Base-by-base conservation (phyloP, 2,797 vertebrate species). In the Betta splendens region DNA sequence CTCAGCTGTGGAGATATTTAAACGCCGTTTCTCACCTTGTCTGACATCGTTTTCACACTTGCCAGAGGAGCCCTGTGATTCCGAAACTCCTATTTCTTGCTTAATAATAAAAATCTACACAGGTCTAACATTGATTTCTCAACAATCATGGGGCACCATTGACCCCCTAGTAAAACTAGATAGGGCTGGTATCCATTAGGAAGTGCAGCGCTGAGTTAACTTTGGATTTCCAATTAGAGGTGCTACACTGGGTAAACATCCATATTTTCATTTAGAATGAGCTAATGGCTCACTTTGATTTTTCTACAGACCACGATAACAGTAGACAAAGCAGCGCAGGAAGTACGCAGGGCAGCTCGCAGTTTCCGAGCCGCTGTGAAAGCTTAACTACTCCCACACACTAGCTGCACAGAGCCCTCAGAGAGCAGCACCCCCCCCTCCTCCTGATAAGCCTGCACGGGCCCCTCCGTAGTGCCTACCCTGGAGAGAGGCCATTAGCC, bases 401-500 rank as follows among this genome's bases (percentile, higher is more conserved):
- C 47, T 17, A 48, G 50, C 75, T 70, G 71, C 69, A 51, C 20
- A 46, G 42, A 74, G 67, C 49, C 76, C 72, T 70, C 44, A 53
- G 46, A 75, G 54, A 67, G 57, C 59, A 77, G 73, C 59, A n/a
- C n/a, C n/a, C 67, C 69, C 73, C 80, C 79, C 75, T 75, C 76
- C 79, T 70, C 67, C 75, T 65, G 84, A 87, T 88, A 87, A 85
- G 77, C 77, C 76, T 62, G 54, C 43, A 57, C 40, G 51, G 83
- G 69, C 75, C 77, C 84, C 48, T 64, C 53, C 51, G 43, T 50
- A 67, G 72, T 52, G 60, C 63, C 75, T 69, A 55, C 66, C 85
- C 85, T 57, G 53, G 74, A 76, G 86, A 80, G 80, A 79, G 82
- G 69, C 82, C 87, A 86, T 89, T 87, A 90, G 69, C 75, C 59